Conservation (phyloP, 2,888 invertebrate species). For the Iselma pallidipennis region DNA sequence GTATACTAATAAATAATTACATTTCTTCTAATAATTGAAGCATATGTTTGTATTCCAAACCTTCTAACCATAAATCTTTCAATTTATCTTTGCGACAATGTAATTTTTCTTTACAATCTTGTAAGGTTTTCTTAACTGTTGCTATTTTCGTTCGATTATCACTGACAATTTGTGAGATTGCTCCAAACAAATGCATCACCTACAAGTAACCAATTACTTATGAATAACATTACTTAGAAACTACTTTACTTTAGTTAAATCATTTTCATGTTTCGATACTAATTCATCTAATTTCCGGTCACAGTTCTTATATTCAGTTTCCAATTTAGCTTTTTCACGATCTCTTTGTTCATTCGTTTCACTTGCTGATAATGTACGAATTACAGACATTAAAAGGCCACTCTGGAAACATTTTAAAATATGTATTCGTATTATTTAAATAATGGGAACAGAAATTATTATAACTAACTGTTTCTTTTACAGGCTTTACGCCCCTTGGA, state of each 20-base stretch:
- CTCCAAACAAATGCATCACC: conserved; percentile 71
- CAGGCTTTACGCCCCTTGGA: conserved; percentile 82
- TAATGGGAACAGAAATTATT: background rate
- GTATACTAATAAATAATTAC: conserved; percentile 60
- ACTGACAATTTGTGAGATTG: conserved; percentile 75
- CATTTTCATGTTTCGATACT: conserved; percentile 84
- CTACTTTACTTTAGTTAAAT: conserved; percentile 74
- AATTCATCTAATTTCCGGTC: conserved; percentile 87
- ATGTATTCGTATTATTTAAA: conserved; percentile 18
- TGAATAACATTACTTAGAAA: background rate
- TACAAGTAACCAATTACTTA: conserved; percentile 31
- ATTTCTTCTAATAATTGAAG: conserved; percentile 88
- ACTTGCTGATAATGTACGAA: conserved; percentile 90
- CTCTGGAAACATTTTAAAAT: conserved; percentile 60
- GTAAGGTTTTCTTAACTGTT: conserved; percentile 78
- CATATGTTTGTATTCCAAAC: conserved; percentile 93
- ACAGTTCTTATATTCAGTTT: conserved; percentile 90
- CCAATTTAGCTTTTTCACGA: conserved; percentile 89
- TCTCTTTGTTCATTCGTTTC: conserved; percentile 92
- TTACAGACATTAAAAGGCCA: conserved; percentile 91
- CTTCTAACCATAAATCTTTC: conserved; percentile 91
- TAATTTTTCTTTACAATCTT: conserved; percentile 81
- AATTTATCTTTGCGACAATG: conserved; percentile 92
- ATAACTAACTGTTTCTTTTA: conserved; percentile 77
- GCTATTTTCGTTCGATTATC: conserved; percentile 76